Conservation (phyloP, 2,797 vertebrate genomes). For the Orientallactaga sibirica region DNA sequence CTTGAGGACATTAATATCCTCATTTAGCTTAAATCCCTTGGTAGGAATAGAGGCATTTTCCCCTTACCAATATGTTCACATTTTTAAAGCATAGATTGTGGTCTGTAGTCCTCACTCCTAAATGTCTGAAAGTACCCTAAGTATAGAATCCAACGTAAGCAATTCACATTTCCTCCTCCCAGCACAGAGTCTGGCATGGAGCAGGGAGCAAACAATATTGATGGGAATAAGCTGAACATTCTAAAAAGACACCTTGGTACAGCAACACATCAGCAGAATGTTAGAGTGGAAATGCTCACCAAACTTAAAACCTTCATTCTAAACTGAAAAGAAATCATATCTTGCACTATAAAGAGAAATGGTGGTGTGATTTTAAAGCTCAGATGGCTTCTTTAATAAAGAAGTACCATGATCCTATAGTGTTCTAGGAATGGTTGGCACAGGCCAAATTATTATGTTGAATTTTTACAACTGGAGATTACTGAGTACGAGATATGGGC, state of each 20-base stretch:
- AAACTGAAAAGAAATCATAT: background rate
- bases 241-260: constrained; percentile 20
- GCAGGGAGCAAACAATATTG: background rate
- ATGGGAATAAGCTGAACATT: background rate
- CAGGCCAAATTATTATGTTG: background rate
- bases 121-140: background rate
- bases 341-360: constrained; percentile 13
- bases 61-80: background rate
- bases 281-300: background rate
- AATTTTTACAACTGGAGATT: background rate
- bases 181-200: background rate
- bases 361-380: background rate
- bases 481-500: background rate
- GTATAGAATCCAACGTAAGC: background rate
- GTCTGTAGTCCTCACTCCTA: background rate
- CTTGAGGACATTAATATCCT: background rate
- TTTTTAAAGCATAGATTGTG: background rate
- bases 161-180: background rate
- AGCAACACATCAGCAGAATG: constrained; percentile 6
- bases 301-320: constrained; percentile 11
- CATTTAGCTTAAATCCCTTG: background rate
- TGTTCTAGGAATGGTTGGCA: constrained; percentile 1
- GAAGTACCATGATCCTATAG: background rate
- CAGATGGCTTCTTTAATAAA: constrained; percentile 20
- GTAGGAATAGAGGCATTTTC: background rate